Evolutionary conservation across 2,797 vertebrate genomes (phyloP).

Genomic region (Gymnothorax reevesii): DNA sequence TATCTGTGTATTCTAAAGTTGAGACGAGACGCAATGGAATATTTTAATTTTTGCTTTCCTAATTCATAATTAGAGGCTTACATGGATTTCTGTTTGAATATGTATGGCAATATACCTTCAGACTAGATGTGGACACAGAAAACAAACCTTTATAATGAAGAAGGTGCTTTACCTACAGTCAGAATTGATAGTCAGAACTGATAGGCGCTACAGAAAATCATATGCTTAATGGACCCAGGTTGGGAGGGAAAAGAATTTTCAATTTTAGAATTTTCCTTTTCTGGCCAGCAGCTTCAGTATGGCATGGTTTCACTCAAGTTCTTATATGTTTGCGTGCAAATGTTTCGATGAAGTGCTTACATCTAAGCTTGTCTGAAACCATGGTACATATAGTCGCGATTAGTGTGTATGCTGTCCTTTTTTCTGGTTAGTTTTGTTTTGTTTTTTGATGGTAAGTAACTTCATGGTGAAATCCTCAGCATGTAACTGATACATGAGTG

Average conservation of each 20-base stretch:
- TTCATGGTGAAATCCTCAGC: not conserved
- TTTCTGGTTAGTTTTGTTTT: not conserved
- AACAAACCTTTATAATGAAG: not conserved
- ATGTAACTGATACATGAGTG: not conserved
- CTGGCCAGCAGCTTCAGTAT: not conserved
- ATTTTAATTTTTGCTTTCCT: not conserved
- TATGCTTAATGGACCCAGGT: not conserved
- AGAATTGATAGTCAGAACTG: not conserved
- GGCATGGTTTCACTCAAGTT: not conserved
- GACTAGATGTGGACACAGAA: too few relatives aligned
- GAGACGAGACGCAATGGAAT: not conserved
- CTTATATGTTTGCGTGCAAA: not conserved
- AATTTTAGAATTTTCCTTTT: not conserved
- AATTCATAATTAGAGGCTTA: not conserved
- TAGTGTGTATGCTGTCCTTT: not conserved
- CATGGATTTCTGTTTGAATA: not conserved
- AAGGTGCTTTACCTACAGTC: not conserved
- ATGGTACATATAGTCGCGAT: not conserved
- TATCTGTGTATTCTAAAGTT: not conserved
- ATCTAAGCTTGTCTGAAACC: not conserved
- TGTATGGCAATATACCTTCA: not conserved
- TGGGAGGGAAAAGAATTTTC: not conserved
- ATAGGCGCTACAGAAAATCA: not conserved
- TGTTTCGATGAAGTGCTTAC: not conserved
- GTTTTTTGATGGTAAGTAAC: not conserved